Percentiles rank a stretch among this genome's conserved stretches.
Evolutionary conservation across 2,113 vertebrate genomes (phyloP).

Genomic region (Laticauda colubrina): DNA sequence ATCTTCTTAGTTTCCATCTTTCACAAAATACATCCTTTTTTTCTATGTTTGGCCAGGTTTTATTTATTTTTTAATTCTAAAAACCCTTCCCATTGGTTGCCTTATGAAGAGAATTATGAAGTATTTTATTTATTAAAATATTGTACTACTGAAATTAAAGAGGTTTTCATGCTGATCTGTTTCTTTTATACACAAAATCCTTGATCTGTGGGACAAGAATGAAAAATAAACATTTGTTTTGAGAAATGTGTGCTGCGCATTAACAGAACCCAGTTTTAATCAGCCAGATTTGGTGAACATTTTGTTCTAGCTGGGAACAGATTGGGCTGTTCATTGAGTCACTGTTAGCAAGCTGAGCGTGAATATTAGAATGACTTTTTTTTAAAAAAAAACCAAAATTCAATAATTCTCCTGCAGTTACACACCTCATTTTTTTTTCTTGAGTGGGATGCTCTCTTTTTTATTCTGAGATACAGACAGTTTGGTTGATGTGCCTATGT

Average conservation of each 20-base stretch:
- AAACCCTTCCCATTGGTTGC: background rate
- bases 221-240: slow-evolving; percentile 30
- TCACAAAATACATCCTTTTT: background rate
- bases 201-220: slow-evolving; percentile 2
- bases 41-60: background rate
- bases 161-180: background rate
- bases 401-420: background rate
- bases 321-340: slow-evolving; percentile 66
- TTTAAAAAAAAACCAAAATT: slow-evolving; percentile 19
- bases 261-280: slow-evolving; percentile 52
- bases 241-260: slow-evolving; percentile 33
- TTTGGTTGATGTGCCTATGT: background rate
- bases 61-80: background rate
- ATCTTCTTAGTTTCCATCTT: background rate
- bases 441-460: background rate
- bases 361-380: slow-evolving; percentile 42
- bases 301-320: slow-evolving; percentile 66
- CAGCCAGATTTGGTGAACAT: slow-evolving; percentile 57
- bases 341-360: slow-evolving; percentile 46
- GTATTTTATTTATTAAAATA: background rate
- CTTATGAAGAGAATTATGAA: background rate
- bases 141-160: background rate
- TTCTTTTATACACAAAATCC: slow-evolving; percentile 29
- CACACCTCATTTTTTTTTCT: background rate
- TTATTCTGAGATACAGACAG: background rate